Base-by-base conservation (phyloP, 1,140 invertebrate species). In the Hypothenemus hampei region DNA sequence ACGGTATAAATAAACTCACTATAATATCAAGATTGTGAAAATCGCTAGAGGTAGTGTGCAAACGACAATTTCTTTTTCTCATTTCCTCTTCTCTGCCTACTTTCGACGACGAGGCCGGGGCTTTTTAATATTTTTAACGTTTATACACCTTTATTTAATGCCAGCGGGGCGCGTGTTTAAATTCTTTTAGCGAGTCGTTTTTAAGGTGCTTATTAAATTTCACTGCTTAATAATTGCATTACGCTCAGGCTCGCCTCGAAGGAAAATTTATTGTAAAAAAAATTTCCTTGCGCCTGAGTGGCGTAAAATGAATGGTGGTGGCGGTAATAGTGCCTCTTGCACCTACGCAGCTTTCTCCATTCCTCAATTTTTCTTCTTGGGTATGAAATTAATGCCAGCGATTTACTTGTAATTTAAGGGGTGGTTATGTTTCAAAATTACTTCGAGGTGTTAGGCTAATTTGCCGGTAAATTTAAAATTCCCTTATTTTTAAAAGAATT, bases 151-250 rank as follows among this genome's bases (percentile, higher is more conserved):
- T 64, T 64, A 66, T 66, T 64, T 65, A 65, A 65, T 61, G 59
- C 55, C 48, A 37, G 24, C 15, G 46, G 55, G 61, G 61, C 57
- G 52, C 55, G 57, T 59, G 57, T 63, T 64, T 59, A 57, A 60
- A 59, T 64, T 62, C 60, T 59, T 58, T 59, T 57, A 45, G 26
- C 52, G n/a, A 57, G 45, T 50, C 60, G 51, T 62, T 65, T 59
- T 59, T 63, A 65, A 66, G 65, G 60, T 65, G 63, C 62, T 65
- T 66, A 66, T 66, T 66, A 66, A 64, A 66, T 66, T 66, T 65
- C 57, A 60, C 48, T 60, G 61, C 61, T 65, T 64, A 61, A 65
- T 66, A 65, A 66, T 65, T 59, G 57, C 59, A 63, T 66, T 66
- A 60, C 18, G 29, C 29, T 6, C 47, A 11, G 36, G 36, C 40